phyloP scores from a whole-genome alignment of 2,888 invertebrate genomes.

The Drosophila mayaguana region DNA sequence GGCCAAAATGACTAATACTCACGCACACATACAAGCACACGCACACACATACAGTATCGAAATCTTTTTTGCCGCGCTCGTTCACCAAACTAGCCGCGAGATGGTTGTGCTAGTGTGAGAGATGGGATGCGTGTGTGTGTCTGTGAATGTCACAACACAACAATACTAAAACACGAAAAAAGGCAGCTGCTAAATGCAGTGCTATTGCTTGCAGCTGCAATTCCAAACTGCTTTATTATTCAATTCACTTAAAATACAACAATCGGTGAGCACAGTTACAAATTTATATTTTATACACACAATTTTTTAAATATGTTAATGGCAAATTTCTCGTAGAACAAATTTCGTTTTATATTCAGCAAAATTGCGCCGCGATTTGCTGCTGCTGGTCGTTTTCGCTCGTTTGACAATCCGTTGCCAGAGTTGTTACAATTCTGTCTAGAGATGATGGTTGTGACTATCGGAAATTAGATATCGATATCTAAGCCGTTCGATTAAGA shows the following conservation, averaged over 20 bases:
- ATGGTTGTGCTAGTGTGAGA: constrained; percentile 16
- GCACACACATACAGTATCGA: constrained; percentile 38
- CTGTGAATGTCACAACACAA: constrained; percentile 42
- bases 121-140: constrained; percentile 14
- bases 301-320: constrained; percentile 11
- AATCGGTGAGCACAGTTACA: not conserved
- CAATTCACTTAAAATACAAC: constrained; percentile 16
- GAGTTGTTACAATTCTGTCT: constrained; percentile 33
- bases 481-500: not conserved
- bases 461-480: constrained; percentile 21
- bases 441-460: constrained; percentile 12
- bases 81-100: constrained; percentile 53
- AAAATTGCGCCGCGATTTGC: constrained; percentile 47
- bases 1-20: constrained; percentile 62
- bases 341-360: constrained; percentile 28
- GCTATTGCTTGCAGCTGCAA: constrained; percentile 36
- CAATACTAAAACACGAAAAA: constrained; percentile 38
- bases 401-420: constrained; percentile 42
- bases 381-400: constrained; percentile 37
- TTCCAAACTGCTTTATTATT: constrained; percentile 11
- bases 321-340: constrained; percentile 15
- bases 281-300: not conserved
- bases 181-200: constrained; percentile 68
- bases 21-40: constrained; percentile 30
- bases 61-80: constrained; percentile 63